Base-by-base conservation (phyloP, 2,113 vertebrate genomes). In the Arizona elegans region DNA sequence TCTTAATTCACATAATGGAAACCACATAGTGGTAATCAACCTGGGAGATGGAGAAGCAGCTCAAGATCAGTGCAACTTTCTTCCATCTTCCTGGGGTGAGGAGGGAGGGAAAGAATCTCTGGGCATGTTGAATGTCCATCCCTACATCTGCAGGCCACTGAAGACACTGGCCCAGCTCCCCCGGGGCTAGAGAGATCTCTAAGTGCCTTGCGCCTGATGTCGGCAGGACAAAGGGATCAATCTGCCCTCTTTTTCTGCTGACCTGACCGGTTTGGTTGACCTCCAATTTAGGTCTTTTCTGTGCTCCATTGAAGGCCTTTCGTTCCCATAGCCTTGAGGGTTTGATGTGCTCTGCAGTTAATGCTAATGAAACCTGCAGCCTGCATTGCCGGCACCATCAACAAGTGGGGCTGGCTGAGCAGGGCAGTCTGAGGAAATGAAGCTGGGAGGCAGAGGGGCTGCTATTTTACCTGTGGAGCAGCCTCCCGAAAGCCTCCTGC, bases 1-100 rank as follows among this genome's bases (percentile, higher is more conserved):
- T 97, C 96, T 97, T 97, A 97, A 98, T 97, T 97, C 97, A 97
- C 96, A 56, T 95, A 96, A 96, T 96, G 95, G 96, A 97, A 96
- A 93, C 24, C 58, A 59, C 8, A 95, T 95, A 96, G 97, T 95
- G 94, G 96, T 97, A 97, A 98, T 98, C 97, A 98, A 98, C 97
- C 96, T 95, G 97, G 97, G 97, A 96, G 94, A 94, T 38, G 70
- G 91, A 96, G 96, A 93, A 94, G 95, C 96, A 97, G 97, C 97
- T 98, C 97, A 97, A 97, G 97, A 97, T 96, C 89, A 33, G 97
- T 24, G 91, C 95, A 96, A 23, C 97, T 95, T 96, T 96, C 96
- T 95, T 95, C 0, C 92, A 97, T 96, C 98, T 92, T 54, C 58
- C 93, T 52, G 0, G 0, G 97, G 97, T 96, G 97, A 94, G 92